Evolutionary conservation across 2,113 vertebrate species (phyloP), one percentile per base, ranked within the genome.

Genomic region (Psilopogon haemacephalus): DNA sequence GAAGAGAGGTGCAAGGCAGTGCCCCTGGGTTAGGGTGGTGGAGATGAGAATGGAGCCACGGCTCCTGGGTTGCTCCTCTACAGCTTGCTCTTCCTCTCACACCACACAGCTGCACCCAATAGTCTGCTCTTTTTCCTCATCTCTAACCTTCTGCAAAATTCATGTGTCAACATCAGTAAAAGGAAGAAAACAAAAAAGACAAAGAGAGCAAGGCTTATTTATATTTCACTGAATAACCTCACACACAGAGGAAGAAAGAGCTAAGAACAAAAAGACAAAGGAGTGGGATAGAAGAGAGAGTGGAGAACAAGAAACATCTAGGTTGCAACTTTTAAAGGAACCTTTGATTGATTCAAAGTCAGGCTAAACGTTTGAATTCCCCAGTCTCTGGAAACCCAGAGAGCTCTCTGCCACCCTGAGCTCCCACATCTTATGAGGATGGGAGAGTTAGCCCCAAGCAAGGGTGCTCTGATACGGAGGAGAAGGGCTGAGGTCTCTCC

Each of bases 161-260:
- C 48, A 88, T 35, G 32, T 44, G 35, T 63, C 48, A 96, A 68
- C 48, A 81, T 44, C 90, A 64, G 48, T 60, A 72, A 75, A 90
- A 75, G 76, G 59, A 95, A 86, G 44, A 86, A 64, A 79, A 88
- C 52, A 90, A 62, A 86, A 86, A 88, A 75, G 73, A 84, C 69
- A 82, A 75, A 69, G 18, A 74, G 46, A 69, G 40, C 30, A 84
- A 90, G 58, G 35, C 76, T 81, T 81, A 95, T 83, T 94, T 91
- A 62, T 84, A 75, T 92, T 90, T 94, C 89, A 78, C 77, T 33
- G 72, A 80, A 72, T 37, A 46, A 8, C 9, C 11, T 32, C 2
- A 1, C 37, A 18, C 50, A 3, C 15, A 40, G 40, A 86, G 27
- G 48, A 89, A 84, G 27, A 93, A 72, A 60, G 72, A 67, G 23